Conservation (phyloP, 2,113 vertebrate genomes). For the Nymphicus hollandicus region DNA sequence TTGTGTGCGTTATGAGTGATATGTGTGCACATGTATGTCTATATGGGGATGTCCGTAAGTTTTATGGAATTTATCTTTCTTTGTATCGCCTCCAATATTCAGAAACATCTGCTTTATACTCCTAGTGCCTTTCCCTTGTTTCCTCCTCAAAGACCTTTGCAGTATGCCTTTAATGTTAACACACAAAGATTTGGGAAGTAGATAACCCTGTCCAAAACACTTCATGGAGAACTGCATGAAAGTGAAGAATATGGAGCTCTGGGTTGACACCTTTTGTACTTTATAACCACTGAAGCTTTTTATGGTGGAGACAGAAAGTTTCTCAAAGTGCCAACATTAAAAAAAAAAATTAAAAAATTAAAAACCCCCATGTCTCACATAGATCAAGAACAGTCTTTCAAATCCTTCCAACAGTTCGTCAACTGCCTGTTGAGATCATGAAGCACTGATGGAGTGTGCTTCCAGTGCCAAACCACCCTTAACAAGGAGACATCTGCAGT, state of each 20-base stretch:
- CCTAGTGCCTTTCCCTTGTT: not conserved
- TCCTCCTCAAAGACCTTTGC: not conserved
- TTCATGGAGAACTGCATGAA: not conserved
- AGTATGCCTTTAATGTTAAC: not conserved
- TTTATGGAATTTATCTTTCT: not conserved
- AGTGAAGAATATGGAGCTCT: not conserved
- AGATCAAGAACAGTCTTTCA: not conserved
- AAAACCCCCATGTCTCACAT: not conserved
- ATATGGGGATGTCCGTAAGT: rapidly evolving
- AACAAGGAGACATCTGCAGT: not conserved
- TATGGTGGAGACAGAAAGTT: not conserved
- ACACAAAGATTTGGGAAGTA: not conserved
- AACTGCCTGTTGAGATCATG: not conserved
- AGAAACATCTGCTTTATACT: not conserved
- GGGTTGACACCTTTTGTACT: not conserved
- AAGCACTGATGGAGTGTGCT: not conserved
- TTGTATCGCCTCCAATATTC: not conserved
- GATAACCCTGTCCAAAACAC: not conserved
- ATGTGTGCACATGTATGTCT: too few relatives aligned
- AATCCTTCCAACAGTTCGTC: not conserved
- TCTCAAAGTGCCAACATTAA: not conserved
- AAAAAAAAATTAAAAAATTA: not conserved
- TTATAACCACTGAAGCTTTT: not conserved
- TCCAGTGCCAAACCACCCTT: not conserved
- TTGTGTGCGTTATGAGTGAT: not conserved